Evolutionary conservation across 2,113 vertebrate species (phyloP).

Genomic region (Hyaena hyaena): DNA sequence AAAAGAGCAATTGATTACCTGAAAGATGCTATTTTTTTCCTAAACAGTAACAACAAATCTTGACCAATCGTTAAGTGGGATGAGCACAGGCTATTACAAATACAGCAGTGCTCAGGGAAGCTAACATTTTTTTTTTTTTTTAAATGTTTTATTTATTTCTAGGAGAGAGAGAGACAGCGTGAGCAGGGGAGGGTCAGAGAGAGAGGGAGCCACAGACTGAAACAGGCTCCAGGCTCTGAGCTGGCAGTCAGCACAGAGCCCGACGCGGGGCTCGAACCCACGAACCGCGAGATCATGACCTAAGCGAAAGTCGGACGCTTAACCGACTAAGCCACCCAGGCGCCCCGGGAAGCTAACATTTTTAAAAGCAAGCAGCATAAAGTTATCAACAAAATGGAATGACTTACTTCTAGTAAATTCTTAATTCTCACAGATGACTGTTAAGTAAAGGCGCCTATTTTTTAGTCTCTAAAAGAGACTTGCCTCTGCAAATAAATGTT

Average conservation of each 20-base stretch:
- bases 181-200: too few relatives aligned
- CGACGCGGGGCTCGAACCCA: too few relatives aligned
- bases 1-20: slow-evolving; percentile 12
- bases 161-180: too few relatives aligned
- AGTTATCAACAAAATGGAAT: neutral
- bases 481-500: neutral
- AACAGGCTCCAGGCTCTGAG: too few relatives aligned
- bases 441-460: neutral
- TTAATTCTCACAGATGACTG: neutral
- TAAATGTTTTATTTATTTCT: too few relatives aligned
- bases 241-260: too few relatives aligned
- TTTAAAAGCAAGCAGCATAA: slow-evolving; percentile 28
- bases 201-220: too few relatives aligned
- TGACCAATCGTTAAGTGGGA: neutral
- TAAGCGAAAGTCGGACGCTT: too few relatives aligned
- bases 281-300: too few relatives aligned
- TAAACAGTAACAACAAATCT: neutral
- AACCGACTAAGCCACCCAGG: too few relatives aligned
- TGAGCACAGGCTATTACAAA: slow-evolving; percentile 4
- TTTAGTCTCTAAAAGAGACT: neutral
- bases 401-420: neutral
- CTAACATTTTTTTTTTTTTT: slow-evolving; percentile 36
- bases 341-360: slow-evolving; percentile 4
- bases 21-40: neutral
- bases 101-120: neutral